Evolutionary conservation across 2,888 invertebrate genomes (phyloP).

Genomic region (Physocephala rufipes): DNA sequence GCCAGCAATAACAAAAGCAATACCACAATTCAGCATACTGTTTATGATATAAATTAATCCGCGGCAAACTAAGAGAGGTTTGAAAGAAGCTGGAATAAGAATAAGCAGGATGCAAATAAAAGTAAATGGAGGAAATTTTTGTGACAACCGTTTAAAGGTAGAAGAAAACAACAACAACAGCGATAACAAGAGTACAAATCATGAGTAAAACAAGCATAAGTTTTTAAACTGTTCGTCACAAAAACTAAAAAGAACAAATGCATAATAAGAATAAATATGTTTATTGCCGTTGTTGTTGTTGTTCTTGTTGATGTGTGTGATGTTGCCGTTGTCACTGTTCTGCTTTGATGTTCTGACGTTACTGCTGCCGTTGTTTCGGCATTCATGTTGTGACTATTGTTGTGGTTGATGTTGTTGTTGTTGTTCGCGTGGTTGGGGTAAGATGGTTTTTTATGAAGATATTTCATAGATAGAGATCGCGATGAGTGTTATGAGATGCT

Average conservation of each 20-base stretch:
- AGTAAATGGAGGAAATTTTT: constrained; percentile 13
- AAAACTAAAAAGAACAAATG: constrained; percentile 17
- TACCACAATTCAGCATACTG: background rate
- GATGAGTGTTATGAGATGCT: constrained; percentile 42
- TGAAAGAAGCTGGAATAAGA: background rate
- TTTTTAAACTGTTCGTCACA: constrained; percentile 17
- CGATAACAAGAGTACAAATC: background rate
- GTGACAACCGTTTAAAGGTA: constrained; percentile 22
- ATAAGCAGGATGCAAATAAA: constrained; percentile 11
- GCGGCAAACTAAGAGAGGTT: background rate
- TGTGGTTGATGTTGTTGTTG: background rate
- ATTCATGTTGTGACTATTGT: too few species aligned
- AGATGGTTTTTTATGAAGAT: constrained; percentile 54
- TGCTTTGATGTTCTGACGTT: too few species aligned
- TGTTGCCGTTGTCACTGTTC: background rate
- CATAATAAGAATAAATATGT: background rate
- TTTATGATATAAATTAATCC: background rate
- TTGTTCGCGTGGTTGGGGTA: constrained; percentile 50
- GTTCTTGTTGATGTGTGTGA: too few species aligned
- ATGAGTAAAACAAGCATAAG: background rate
- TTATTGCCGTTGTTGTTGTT: too few species aligned
- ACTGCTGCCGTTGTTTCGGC: too few species aligned
- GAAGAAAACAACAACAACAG: constrained; percentile 21
- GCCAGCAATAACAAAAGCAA: too few species aligned
- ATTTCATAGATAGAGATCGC: constrained; percentile 46